Percentiles rank a stretch among this genome's conserved stretches.
phyloP scores from a whole-genome alignment of 2,113 vertebrate species.

The Esox niger region DNA sequence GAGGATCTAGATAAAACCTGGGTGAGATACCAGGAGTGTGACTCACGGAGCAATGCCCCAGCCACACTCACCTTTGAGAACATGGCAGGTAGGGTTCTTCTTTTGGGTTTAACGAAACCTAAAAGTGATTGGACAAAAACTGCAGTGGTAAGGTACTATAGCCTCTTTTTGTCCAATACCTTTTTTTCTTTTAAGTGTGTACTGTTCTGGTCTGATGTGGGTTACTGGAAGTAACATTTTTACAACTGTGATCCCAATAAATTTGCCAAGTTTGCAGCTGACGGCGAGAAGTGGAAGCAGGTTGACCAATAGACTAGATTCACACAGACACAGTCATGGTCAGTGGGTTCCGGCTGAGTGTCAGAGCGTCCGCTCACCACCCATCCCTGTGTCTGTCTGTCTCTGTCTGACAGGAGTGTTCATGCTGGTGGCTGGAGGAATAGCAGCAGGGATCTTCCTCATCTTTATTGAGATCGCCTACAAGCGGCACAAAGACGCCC shows the following conservation, averaged over 20 bases:
- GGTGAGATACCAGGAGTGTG: conserved; percentile 99
- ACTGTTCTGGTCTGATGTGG: conserved; percentile 41
- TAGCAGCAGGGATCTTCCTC: conserved; percentile 98
- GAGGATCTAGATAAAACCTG: conserved; percentile 99
- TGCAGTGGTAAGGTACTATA: conserved; percentile 77
- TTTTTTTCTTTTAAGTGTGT: conserved; percentile 55
- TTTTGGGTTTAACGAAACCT: conserved; percentile 53
- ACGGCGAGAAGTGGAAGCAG: conserved; percentile 37
- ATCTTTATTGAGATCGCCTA: conserved; percentile 99
- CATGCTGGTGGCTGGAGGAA: conserved; percentile 98
- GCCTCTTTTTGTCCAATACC: conserved; percentile 77
- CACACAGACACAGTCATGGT: conserved; percentile 28
- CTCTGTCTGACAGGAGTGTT: conserved; percentile 84
- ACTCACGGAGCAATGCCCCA: conserved; percentile 98
- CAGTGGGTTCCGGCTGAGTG: conserved; percentile 34
- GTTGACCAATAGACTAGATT: conserved; percentile 37
- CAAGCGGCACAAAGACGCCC: conserved; percentile 98
- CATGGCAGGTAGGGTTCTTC: conserved; percentile 91
- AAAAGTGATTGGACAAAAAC: conserved; percentile 81
- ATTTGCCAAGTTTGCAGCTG: conserved; percentile 40
- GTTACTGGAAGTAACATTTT: conserved; percentile 41
- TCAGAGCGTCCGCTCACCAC: conserved; percentile 27
- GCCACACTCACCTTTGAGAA: conserved; percentile 99
- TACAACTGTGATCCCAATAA: conserved; percentile 38
- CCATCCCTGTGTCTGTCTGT: conserved; percentile 11